These are phyloP conservation scores for Corythornis madagascariensis DNA, from an alignment of 2,113 vertebrate genomes.

Conservation along the genomic window DNA sequence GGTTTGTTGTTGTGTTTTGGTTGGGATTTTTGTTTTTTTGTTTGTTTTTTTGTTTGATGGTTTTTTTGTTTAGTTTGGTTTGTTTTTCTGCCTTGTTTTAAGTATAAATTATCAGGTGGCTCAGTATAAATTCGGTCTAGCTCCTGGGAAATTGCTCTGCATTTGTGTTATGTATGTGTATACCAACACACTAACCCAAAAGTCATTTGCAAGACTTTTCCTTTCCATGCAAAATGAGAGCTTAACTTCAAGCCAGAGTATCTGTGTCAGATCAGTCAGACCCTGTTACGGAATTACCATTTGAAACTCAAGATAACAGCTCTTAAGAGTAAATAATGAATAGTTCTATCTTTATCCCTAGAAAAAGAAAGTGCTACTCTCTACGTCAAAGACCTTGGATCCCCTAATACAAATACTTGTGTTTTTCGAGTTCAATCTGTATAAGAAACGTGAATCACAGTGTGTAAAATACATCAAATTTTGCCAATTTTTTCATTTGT, in stretches of 20 bases:
- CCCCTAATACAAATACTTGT: background rate
- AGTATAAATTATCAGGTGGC: background rate
- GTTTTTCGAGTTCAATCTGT: background rate
- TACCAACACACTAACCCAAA: background rate
- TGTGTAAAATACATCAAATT: background rate
- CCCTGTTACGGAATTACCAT: background rate
- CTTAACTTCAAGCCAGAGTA: background rate
- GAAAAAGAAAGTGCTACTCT: background rate
- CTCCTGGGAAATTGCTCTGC: background rate
- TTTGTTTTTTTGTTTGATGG: too few relatives aligned
- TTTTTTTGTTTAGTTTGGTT: too few relatives aligned
- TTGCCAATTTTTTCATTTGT: conserved; percentile 29
- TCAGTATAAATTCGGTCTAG: background rate
- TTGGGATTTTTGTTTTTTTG: too few relatives aligned
- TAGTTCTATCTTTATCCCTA: background rate
- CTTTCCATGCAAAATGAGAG: background rate
- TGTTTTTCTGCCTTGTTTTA: background rate
- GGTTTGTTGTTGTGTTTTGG: background rate
- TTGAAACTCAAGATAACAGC: background rate
- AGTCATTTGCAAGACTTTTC: background rate
- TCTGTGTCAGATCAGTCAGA: background rate
- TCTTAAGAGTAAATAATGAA: background rate
- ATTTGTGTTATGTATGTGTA: background rate
- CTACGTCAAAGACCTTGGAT: background rate
- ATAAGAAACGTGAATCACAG: background rate